Evolutionary conservation across 1,140 invertebrate species (phyloP).

Genomic region (Papilio xuthus): DNA sequence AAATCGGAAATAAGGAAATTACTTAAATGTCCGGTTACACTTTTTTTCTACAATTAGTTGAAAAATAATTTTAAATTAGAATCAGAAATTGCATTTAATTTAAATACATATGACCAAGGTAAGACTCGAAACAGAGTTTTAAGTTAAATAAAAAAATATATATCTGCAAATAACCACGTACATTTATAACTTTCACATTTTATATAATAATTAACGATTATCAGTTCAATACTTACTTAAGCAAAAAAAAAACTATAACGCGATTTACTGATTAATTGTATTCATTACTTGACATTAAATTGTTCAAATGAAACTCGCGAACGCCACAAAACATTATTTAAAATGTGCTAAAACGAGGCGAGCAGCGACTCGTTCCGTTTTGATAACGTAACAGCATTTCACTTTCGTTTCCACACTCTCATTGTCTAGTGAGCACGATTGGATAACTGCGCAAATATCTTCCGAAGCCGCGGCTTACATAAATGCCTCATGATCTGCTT

Average conservation of each 20-base stretch:
- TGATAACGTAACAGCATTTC: conserved; percentile 73
- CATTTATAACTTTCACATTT: conserved; percentile 26
- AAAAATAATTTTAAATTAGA: not conserved
- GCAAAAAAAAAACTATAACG: conserved; percentile 47
- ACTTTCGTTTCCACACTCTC: conserved; percentile 76
- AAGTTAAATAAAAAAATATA: not conserved
- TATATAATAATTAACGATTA: not conserved
- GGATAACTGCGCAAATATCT: conserved; percentile 75
- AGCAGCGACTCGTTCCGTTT: conserved; percentile 57
- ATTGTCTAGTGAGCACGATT: conserved; percentile 75
- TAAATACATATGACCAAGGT: not conserved
- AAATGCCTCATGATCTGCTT: conserved; percentile 58
- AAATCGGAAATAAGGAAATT: not conserved
- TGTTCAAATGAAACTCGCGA: conserved; percentile 6
- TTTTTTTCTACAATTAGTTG: not conserved
- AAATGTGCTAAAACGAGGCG: conserved; percentile 18
- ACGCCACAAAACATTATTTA: conserved; percentile 3
- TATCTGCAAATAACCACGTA: not conserved
- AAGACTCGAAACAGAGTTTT: not conserved
- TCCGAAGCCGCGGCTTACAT: conserved; percentile 67
- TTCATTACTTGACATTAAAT: conserved; percentile 43
- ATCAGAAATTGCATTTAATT: not conserved
- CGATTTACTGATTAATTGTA: conserved; percentile 41
- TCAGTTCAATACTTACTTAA: not conserved
- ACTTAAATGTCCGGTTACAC: not conserved